Conservation (phyloP, 1,140 invertebrate species). For the Psix sp. region DNA sequence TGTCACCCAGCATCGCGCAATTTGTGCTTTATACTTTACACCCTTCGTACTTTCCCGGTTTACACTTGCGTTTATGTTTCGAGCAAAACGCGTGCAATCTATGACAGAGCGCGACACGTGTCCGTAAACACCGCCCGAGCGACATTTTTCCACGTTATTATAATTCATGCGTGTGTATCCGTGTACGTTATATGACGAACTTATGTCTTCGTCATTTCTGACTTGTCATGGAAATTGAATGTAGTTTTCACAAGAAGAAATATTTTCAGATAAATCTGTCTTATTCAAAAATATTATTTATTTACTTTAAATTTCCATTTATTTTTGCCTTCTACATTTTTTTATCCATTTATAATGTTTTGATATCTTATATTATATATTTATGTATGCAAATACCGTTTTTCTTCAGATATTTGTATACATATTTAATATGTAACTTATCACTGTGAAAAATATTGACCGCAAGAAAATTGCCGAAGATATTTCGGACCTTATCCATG, state of each 20-base stretch:
- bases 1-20: constrained; percentile 71
- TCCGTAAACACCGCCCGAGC: constrained; percentile 69
- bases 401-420: too few species aligned
- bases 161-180: constrained; percentile 27
- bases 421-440: too few species aligned
- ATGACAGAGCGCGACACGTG: constrained; percentile 57
- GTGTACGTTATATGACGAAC: constrained; percentile 6
- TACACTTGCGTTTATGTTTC: constrained; percentile 73
- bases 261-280: not conserved
- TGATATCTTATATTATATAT: too few species aligned
- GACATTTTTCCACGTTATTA: constrained; percentile 55
- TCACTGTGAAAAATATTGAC: constrained; percentile 47
- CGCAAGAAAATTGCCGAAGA: constrained; percentile 29
- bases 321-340: too few species aligned
- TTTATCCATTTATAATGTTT: too few species aligned
- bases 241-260: constrained; percentile 13
- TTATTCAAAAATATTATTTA: too few species aligned
- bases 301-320: too few species aligned
- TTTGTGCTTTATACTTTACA: constrained; percentile 73
- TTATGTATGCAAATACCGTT: too few species aligned
- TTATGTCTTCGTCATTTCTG: constrained; percentile 31
- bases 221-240: constrained; percentile 25
- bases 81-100: constrained; percentile 55
- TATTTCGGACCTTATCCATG: constrained; percentile 52
- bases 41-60: constrained; percentile 63